Conservation (phyloP, 2,888 invertebrate species). For the Eucera pruinosa region DNA sequence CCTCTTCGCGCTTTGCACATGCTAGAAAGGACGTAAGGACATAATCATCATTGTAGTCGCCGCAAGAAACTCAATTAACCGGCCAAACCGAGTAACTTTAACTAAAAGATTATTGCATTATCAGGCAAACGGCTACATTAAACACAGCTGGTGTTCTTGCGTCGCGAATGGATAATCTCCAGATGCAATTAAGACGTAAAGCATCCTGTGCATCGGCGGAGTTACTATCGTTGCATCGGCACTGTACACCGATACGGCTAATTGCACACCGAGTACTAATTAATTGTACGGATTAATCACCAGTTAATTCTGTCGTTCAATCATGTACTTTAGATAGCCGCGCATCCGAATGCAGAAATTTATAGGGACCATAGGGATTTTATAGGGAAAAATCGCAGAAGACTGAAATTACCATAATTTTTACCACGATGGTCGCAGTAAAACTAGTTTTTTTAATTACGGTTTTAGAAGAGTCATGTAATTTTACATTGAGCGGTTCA, state of each 20-base stretch:
- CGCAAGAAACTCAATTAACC: slow-evolving; percentile 23
- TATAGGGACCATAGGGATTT: too few relatives aligned
- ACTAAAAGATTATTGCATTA: slow-evolving; percentile 8
- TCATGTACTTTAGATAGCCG: background rate
- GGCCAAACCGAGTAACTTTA: slow-evolving; percentile 15
- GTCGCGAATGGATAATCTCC: slow-evolving; percentile 22
- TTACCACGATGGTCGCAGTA: too few relatives aligned
- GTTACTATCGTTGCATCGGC: slow-evolving; percentile 19
- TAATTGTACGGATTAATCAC: slow-evolving; percentile 60
- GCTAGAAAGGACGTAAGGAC: too few relatives aligned
- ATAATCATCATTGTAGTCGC: too few relatives aligned
- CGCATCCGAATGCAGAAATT: background rate
- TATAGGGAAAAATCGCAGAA: too few relatives aligned
- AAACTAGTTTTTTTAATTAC: too few relatives aligned
- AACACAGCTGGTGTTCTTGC: slow-evolving; percentile 21
- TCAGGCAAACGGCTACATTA: slow-evolving; percentile 25
- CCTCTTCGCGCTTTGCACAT: background rate
- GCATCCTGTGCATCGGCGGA: slow-evolving; percentile 13
- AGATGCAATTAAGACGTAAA: slow-evolving; percentile 57
- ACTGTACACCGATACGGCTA: slow-evolving; percentile 28
- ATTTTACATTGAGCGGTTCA: too few relatives aligned
- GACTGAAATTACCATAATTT: too few relatives aligned
- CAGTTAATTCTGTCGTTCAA: slow-evolving; percentile 43
- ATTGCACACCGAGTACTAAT: slow-evolving; percentile 52
- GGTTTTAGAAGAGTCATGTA: too few relatives aligned